Conservation (phyloP, 2,888 invertebrate genomes). For the Cephus sareptanus region DNA sequence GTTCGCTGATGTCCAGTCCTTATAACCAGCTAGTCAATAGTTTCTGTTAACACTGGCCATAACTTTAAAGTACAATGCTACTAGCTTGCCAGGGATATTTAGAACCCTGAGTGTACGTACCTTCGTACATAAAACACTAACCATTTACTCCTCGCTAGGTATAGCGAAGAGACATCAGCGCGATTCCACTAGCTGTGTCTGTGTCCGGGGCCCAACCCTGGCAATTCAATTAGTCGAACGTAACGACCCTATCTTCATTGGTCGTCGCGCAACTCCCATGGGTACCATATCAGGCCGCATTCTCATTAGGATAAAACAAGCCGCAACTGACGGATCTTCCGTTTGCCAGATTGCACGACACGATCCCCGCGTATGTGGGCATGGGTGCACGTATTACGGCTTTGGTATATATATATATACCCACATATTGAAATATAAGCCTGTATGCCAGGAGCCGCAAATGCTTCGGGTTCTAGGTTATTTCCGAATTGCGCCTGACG, state of each 20-base stretch:
- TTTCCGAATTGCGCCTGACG: background rate
- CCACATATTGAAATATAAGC: background rate
- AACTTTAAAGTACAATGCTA: background rate
- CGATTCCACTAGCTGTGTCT: background rate
- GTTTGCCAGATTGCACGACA: conserved; percentile 7
- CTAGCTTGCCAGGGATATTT: background rate
- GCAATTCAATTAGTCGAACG: conserved; percentile 56
- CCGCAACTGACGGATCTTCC: conserved; percentile 23
- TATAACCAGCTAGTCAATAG: background rate
- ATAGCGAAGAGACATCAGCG: background rate
- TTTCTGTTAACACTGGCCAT: background rate
- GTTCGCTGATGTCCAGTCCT: background rate
- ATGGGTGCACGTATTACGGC: background rate
- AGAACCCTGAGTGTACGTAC: background rate
- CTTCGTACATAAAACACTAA: background rate
- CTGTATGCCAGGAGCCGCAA: background rate
- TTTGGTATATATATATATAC: background rate
- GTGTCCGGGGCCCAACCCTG: conserved; percentile 12
- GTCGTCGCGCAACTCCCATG: conserved; percentile 25
- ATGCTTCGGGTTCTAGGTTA: background rate
- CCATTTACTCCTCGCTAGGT: background rate
- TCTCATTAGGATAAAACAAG: conserved; percentile 63
- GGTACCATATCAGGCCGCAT: conserved; percentile 32
- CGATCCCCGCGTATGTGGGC: background rate
- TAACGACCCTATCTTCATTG: conserved; percentile 56